Base-by-base conservation (phyloP, 2,888 invertebrate species). In the Auanema sp. region DNA sequence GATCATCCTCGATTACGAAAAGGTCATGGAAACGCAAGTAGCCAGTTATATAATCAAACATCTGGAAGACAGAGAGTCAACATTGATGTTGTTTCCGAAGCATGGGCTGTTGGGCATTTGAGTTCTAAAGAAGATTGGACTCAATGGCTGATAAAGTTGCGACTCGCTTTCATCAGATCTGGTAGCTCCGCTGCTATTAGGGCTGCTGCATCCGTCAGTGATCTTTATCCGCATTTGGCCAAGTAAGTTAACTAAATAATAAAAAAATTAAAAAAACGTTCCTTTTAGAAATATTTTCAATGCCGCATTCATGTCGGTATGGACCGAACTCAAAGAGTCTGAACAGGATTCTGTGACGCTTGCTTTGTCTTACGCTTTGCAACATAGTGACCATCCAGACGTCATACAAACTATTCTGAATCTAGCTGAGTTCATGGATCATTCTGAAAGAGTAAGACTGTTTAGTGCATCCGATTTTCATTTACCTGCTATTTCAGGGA, bases 361-460 rank as follows among this genome's bases (percentile, higher is more conserved):
- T 58, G 92, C 92, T 40, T 86, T 98, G 49, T 61, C 68, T 49
- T 91, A 92, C 83, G 97, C 97, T 0, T 86, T 98, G 8, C 90
- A 90, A 65, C 81, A 79, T 6, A 92, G 94, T 0, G 70, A 77
- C 4, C 72, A 77, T 52, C 62, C 77, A 0, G 83, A 83, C 50
- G 76, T 81, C 3, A 73, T 79, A 16, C 80, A 81, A 56, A 71
- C 78, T 1, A 77, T 83, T 49, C 87, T 99, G 14, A 98, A 98
- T 86, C 87, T 99, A 68, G 96, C 96, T 0, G 98, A 98, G 85
- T 99, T 99, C 82, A 96, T 98, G 94, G 98, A 98, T 81, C 98
- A 98, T 84, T 97, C 96, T 81, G 97, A 98, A 82, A 91, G 87
- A 80, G 85, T 86, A 14, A 43, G 43, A 43, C 43, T 11, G 43